Evolutionary conservation across 2,113 vertebrate genomes (phyloP).

Genomic region (Procavia capensis): DNA sequence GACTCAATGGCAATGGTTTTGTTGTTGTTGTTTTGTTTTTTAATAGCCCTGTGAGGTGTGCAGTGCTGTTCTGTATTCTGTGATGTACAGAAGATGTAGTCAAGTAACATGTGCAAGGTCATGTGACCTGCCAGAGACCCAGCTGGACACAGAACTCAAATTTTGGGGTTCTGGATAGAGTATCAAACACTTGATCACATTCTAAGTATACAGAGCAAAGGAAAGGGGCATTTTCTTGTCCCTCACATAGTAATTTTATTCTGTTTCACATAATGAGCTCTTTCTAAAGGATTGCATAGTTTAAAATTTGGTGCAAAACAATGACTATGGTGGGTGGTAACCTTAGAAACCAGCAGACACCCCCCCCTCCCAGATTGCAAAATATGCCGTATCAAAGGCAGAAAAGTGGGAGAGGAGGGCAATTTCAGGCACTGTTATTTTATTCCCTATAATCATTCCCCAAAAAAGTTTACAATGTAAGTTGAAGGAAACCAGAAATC

Average conservation of each 20-base stretch:
- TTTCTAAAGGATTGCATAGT: slow-evolving; percentile 26
- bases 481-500: slow-evolving; percentile 72
- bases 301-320: slow-evolving; percentile 6
- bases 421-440: slow-evolving; percentile 52
- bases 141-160: neutral
- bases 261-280: neutral
- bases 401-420: neutral
- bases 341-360: neutral
- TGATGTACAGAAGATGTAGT: neutral
- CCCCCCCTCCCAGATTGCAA: neutral
- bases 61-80: neutral
- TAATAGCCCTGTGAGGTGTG: neutral
- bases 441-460: slow-evolving; percentile 57
- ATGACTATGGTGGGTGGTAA: neutral
- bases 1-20: too few relatives aligned
- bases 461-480: slow-evolving; percentile 49
- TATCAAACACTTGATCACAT: neutral
- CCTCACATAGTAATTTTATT: neutral
- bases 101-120: neutral
- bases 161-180: neutral
- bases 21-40: too few relatives aligned
- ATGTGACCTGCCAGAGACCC: neutral
- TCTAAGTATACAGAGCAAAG: neutral
- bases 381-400: neutral
- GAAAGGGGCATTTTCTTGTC: neutral